Evolutionary conservation across 2,797 vertebrate species (phyloP), one percentile per base, ranked within the genome.

Genomic region (Bradypus variegatus): DNA sequence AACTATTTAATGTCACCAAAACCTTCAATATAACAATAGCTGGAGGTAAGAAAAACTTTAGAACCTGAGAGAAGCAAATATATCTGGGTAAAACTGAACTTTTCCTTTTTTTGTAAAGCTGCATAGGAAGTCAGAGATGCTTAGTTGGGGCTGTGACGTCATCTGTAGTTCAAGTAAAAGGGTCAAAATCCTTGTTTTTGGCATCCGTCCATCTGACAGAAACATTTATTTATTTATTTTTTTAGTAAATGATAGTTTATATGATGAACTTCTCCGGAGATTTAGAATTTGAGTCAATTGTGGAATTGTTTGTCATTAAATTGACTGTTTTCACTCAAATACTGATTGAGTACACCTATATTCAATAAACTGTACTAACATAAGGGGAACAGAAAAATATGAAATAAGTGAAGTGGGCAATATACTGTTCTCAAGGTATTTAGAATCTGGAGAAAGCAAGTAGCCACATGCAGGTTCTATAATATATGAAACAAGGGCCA

Each of bases 11-110:
- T 38, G 90, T 95, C 78, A 97, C 97, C 73, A 95, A 94, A 41
- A 97, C 97, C 88, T 90, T 86, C 91, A 95, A 96, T 8, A 38
- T 98, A 67, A 78, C 89, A 33, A 83, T 98, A 72, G 36, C 93
- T 90, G 48, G 92, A 97, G 97, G 98, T 98, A 97, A 97, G 96
- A 94, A 89, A 86, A 13, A 60, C 89, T 93, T 80, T 70, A 89
- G 36, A 95, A 72, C 41, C 65, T 33, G 36, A 50, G 58, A 55
- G 62, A 76, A 88, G 38, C 33, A 88, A 86, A 41, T 1, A 0
- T 33, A 11, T 64, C 14, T 83, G n/a, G 64, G 13, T n/a, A 48
- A 81, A 84, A 48, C 2, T 2, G 33, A 90, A 12, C 38, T 8
- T 85, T 86, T 76, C 50, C 9, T 55, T 93, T 72, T n/a, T 76